phyloP scores from a whole-genome alignment of 1,140 invertebrate species.

The Drosophila tani region DNA sequence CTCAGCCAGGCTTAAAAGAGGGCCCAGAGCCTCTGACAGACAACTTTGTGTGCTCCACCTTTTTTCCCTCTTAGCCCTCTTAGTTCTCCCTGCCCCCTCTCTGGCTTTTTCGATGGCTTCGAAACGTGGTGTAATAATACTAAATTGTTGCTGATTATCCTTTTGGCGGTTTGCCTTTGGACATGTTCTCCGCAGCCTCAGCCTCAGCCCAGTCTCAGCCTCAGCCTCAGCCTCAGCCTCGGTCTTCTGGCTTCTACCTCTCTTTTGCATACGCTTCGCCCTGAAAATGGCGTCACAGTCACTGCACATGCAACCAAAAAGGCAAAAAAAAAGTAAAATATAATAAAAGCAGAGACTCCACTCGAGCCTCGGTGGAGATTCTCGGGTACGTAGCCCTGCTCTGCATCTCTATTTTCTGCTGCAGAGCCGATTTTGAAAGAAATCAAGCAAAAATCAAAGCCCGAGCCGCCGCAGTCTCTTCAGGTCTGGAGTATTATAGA shows the following conservation, averaged over 20 bases:
- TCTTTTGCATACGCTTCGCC: conserved; percentile 74
- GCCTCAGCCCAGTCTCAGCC: neutral
- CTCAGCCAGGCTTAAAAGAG: conserved; percentile 50
- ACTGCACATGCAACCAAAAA: conserved; percentile 58
- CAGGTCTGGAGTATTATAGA: conserved; percentile 40
- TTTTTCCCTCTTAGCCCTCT: neutral
- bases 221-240: neutral
- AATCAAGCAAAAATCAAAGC: conserved; percentile 84
- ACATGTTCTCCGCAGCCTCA: conserved; percentile 54
- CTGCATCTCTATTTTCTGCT: conserved; percentile 75
- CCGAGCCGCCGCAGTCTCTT: conserved; percentile 62
- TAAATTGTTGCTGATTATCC: conserved; percentile 85
- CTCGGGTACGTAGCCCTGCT: conserved; percentile 31
- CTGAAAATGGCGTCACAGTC: conserved; percentile 81
- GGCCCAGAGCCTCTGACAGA: conserved; percentile 63
- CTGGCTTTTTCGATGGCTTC: conserved; percentile 70
- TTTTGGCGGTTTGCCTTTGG: conserved; percentile 84
- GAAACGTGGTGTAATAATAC: conserved; percentile 85
- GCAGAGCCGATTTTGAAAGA: conserved; percentile 77
- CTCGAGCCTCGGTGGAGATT: conserved; percentile 26
- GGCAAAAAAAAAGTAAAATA: conserved; percentile 18
- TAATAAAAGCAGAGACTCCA: conserved; percentile 38
- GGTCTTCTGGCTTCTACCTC: conserved; percentile 48
- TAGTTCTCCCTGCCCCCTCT: neutral
- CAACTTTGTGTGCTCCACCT: conserved; percentile 71